Evolutionary conservation across 2,888 invertebrate genomes (phyloP).

Genomic region (Sphaerolaimus hirsutus): DNA sequence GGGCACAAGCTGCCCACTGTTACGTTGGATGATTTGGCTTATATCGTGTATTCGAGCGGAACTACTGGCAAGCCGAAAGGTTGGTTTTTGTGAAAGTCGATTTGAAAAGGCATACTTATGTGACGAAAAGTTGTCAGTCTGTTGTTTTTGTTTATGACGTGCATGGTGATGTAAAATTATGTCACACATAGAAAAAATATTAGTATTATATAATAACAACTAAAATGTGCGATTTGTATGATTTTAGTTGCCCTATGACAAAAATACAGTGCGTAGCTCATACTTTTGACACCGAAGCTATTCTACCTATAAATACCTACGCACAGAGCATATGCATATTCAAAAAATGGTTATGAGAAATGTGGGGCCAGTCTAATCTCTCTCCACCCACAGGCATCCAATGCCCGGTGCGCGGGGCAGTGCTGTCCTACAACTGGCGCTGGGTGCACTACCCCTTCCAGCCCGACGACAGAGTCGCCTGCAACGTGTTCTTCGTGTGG

Average conservation of each 20-base stretch:
- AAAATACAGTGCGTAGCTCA: no score
- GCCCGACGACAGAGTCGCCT: constrained; percentile 25
- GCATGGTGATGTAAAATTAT: no score
- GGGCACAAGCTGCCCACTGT: not conserved
- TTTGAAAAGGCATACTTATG: not conserved
- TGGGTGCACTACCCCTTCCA: constrained; percentile 24
- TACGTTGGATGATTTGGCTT: constrained; percentile 25
- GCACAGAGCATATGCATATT: no score
- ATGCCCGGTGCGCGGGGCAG: constrained; percentile 29
- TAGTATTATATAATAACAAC: no score
- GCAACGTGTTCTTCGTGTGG: constrained; percentile 31
- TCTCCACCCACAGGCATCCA: constrained; percentile 20
- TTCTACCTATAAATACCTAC: no score
- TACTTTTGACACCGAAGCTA: no score
- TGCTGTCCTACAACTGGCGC: constrained; percentile 28
- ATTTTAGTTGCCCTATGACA: no score
- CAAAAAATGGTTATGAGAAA: not conserved
- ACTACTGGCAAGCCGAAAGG: constrained; percentile 31
- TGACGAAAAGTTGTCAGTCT: constrained; percentile 1
- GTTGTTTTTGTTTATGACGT: no score
- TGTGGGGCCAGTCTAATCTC: not conserved
- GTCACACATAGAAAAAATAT: no score
- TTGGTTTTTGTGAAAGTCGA: constrained; percentile 4
- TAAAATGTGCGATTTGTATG: no score
- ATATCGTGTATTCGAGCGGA: constrained; percentile 29